Percentiles rank a stretch among this genome's conserved stretches.
Evolutionary conservation across 1,140 invertebrate genomes (phyloP).

Genomic region (Tetranychus cinnabarinus): DNA sequence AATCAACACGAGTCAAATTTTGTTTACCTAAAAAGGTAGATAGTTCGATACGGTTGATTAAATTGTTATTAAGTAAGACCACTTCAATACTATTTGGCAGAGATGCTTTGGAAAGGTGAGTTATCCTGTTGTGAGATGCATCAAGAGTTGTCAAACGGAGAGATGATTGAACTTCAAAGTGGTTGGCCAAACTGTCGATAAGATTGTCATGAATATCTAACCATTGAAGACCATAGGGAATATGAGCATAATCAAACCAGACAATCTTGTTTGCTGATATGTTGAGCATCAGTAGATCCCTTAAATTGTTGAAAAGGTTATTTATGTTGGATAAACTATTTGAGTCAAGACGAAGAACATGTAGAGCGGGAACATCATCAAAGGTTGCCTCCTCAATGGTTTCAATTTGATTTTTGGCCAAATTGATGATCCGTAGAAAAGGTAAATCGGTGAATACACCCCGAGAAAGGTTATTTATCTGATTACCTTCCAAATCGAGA

Average conservation of each 20-base stretch:
- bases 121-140: slow-evolving; percentile 53
- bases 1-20: slow-evolving; percentile 54
- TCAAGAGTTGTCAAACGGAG: slow-evolving; percentile 38
- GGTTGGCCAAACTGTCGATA: slow-evolving; percentile 57
- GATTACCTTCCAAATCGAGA: slow-evolving; percentile 60
- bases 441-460: slow-evolving; percentile 48
- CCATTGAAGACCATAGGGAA: slow-evolving; percentile 60
- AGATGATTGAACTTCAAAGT: slow-evolving; percentile 44
- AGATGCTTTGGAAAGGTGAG: slow-evolving; percentile 39
- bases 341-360: slow-evolving; percentile 61
- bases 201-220: slow-evolving; percentile 72
- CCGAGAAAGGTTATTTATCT: slow-evolving; percentile 57
- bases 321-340: slow-evolving; percentile 61
- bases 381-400: slow-evolving; percentile 59
- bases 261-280: slow-evolving; percentile 69
- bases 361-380: slow-evolving; percentile 46
- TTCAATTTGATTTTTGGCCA: slow-evolving; percentile 58
- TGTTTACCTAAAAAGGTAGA: slow-evolving; percentile 58
- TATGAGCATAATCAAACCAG: slow-evolving; percentile 67
- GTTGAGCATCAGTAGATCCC: slow-evolving; percentile 64
- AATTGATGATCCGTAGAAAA: slow-evolving; percentile 59
- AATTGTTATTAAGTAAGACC: slow-evolving; percentile 56
- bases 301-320: slow-evolving; percentile 53
- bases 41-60: slow-evolving; percentile 46
- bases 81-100: slow-evolving; percentile 52